These are phyloP conservation scores for Nesidiocoris tenuis DNA, from an alignment of 2,888 invertebrate genomes.

Conservation along the genomic window DNA sequence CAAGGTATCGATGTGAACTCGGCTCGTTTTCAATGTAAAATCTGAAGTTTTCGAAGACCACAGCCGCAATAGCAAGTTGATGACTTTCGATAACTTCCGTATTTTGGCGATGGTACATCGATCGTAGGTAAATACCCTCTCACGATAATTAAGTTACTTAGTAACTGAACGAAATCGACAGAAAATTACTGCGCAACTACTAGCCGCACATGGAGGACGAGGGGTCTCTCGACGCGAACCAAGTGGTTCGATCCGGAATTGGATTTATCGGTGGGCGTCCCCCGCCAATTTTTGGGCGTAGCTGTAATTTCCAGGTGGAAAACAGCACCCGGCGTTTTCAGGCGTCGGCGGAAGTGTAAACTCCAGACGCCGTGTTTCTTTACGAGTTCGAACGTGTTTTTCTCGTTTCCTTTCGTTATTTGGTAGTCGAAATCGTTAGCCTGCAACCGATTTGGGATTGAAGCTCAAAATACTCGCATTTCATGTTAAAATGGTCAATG, in stretches of 20 bases:
- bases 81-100: too few relatives aligned
- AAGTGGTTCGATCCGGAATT: background rate
- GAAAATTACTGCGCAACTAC: constrained; percentile 41
- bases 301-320: constrained; percentile 36
- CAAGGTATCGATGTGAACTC: too few relatives aligned
- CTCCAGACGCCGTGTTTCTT: constrained; percentile 62
- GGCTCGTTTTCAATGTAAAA: too few relatives aligned
- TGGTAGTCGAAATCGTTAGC: constrained; percentile 60
- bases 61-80: too few relatives aligned
- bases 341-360: constrained; percentile 61
- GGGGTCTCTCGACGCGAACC: constrained; percentile 35
- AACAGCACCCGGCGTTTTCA: constrained; percentile 57
- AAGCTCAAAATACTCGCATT: too few relatives aligned
- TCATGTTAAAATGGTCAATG: too few relatives aligned
- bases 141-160: background rate
- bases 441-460: background rate
- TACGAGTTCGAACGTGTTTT: constrained; percentile 61
- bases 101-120: too few relatives aligned
- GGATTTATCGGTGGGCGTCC: background rate
- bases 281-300: constrained; percentile 20
- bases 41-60: too few relatives aligned
- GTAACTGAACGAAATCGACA: background rate
- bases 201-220: constrained; percentile 46
- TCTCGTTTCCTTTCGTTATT: constrained; percentile 62
- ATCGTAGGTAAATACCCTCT: too few relatives aligned